Percentiles rank a stretch among this genome's conserved stretches.
These are phyloP conservation scores for Rhagonycha lutea DNA, from an alignment of 2,888 invertebrate species.

Conservation along the genomic window DNA sequence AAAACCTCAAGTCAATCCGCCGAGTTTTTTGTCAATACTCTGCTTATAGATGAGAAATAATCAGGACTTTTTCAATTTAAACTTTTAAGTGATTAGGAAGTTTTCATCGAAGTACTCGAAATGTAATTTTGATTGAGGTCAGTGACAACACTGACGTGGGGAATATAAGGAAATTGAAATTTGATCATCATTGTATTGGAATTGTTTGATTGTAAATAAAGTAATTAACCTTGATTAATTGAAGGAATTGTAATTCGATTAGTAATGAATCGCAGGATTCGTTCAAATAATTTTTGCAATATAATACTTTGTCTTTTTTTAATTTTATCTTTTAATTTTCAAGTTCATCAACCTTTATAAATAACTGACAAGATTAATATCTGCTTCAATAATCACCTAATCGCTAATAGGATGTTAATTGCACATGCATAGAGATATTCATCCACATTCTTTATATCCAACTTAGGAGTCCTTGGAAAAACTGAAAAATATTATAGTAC, in stretches of 20 bases:
- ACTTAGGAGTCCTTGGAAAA: neutral
- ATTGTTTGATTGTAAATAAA: neutral
- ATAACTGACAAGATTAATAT: constrained; percentile 14
- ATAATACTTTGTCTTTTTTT: neutral
- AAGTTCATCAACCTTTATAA: constrained; percentile 16
- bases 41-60: no score
- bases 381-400: constrained; percentile 17
- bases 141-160: no score
- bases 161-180: no score
- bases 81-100: no score
- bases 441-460: neutral
- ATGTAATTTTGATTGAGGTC: no score
- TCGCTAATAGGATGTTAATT: constrained; percentile 19
- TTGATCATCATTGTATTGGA: neutral
- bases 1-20: no score
- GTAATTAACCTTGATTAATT: neutral
- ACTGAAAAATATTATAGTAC: neutral
- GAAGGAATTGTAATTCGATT: neutral
- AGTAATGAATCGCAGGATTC: neutral
- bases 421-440: neutral
- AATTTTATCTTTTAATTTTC: neutral
- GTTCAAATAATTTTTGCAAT: neutral
- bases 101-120: no score
- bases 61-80: no score
- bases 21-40: no score